These are phyloP conservation scores for Alentia gelatinosa DNA, from an alignment of 2,888 invertebrate genomes.

Conservation along the genomic window DNA sequence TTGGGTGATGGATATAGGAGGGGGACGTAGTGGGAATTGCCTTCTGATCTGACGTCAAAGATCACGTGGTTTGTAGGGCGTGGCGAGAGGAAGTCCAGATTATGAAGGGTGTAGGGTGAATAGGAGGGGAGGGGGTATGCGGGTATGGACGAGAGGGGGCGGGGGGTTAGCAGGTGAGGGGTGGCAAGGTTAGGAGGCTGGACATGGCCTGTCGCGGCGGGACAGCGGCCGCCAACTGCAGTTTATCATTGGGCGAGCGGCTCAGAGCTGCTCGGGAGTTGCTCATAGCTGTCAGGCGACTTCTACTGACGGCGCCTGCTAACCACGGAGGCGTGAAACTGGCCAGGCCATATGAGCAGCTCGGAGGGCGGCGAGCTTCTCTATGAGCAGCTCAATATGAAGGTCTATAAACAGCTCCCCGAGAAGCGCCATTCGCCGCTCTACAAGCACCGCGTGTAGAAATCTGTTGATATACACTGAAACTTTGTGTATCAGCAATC, in stretches of 20 bases:
- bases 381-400: background rate
- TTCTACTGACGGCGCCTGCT: background rate
- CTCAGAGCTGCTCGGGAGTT: background rate
- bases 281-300: background rate
- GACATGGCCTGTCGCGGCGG: background rate
- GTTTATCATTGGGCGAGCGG: background rate
- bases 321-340: background rate
- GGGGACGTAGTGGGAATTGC: background rate
- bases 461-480: too few species aligned
- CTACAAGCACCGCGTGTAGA: too few species aligned
- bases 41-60: background rate
- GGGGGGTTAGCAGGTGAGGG: background rate
- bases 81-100: background rate
- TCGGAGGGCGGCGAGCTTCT: background rate
- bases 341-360: slow-evolving; percentile 1
- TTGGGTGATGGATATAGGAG: background rate
- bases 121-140: background rate
- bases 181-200: too few species aligned
- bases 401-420: background rate
- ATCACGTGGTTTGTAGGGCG: background rate
- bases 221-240: background rate
- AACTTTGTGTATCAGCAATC: too few species aligned
- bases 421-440: background rate
- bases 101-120: background rate
- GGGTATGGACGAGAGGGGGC: background rate